Evolutionary conservation across 2,888 invertebrate species (phyloP), one percentile per base, ranked within the genome.

Genomic region (Empis stercorea): DNA sequence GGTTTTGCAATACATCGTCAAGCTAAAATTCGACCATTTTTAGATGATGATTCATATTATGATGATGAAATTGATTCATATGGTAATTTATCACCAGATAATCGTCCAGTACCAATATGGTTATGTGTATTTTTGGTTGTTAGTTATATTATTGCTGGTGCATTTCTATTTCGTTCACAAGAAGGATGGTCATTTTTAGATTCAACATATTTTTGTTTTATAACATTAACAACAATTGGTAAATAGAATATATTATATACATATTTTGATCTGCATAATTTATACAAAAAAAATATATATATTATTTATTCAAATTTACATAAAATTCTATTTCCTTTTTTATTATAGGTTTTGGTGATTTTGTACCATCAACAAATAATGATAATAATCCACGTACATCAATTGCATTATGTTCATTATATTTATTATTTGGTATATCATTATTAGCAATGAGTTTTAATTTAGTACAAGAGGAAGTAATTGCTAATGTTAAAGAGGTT

Each of bases 381-480:
- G 64, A 67, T 52, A 66, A 65, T 44, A 65, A 67, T 50, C 64
- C 68, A 1, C 62, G 66, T 45, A 48, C 55, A 48, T 68, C 70
- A 4, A 78, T 95, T 52, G 92, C 92, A 0, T 75, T 93, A 46
- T 93, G 92, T 61, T 92, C 92, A 0, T 71, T 95, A 47, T 96
- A 96, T 71, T 73, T 96, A 52, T 75, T 96, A 39, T 93, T 95
- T 65, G 95, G 95, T 9, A 95, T 95, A 61, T 89, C 94, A 0
- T 71, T 95, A 41, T 71, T 95, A 54, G 94, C 94, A 27, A 96
- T 95, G 95, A 91, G 91, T 59, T 95, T 95, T 71, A 95, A 95
- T 73, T 72, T 95, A 62, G 93, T 95, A 40, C 94, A 93, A 66
- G 92, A 92, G 63, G 89, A 93, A 68, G 91, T 93, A 10, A 87